phyloP scores from a whole-genome alignment of 2,797 vertebrate species.

The Falco cherrug region DNA sequence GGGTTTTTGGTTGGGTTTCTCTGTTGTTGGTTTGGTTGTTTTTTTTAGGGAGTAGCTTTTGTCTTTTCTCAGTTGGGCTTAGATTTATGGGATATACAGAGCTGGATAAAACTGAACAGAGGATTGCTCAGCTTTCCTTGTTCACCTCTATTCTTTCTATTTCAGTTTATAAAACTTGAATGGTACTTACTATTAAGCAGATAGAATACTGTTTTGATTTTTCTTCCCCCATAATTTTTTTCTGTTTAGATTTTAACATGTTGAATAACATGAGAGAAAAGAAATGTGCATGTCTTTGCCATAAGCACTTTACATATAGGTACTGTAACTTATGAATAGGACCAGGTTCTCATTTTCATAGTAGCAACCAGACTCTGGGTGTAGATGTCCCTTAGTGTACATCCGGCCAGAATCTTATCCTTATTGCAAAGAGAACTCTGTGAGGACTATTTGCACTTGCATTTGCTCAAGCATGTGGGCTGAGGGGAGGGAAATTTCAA shows the following conservation, averaged over 20 bases:
- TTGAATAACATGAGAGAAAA: background rate
- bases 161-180: background rate
- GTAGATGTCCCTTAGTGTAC: no score
- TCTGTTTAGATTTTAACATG: background rate
- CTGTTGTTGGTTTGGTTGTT: no score
- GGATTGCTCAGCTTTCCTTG: background rate
- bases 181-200: background rate
- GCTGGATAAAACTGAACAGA: background rate
- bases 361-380: background rate
- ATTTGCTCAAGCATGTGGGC: background rate
- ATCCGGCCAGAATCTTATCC: background rate
- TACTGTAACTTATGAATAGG: background rate
- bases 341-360: background rate
- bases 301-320: rapidly evolving
- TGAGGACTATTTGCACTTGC: background rate
- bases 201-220: background rate
- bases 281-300: rapidly evolving
- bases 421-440: no score
- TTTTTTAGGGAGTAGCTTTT: background rate
- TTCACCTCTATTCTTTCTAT: background rate
- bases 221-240: background rate
- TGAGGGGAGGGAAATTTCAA: background rate
- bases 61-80: background rate
- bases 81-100: background rate
- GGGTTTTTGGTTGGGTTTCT: no score